Evolutionary conservation across 2,888 invertebrate genomes (phyloP).

Genomic region (Pemphredon lugubris): DNA sequence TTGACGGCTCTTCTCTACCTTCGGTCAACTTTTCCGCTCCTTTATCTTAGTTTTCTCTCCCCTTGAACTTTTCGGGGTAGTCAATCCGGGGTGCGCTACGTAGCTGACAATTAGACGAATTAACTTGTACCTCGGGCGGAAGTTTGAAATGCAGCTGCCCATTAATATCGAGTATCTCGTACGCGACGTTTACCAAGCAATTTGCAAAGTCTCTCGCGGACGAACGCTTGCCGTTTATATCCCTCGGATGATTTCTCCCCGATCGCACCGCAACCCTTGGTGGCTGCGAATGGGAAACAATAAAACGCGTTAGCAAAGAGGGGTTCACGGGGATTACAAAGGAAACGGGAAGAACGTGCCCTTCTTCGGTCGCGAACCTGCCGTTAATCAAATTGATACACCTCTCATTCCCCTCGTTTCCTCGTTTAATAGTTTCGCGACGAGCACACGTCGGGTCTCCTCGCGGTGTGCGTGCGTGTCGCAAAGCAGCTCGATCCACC

Average conservation of each 20-base stretch:
- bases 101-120: no score
- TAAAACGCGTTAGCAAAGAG: no score
- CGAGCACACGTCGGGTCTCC: slow-evolving; percentile 12
- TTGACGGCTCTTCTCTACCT: slow-evolving; percentile 34
- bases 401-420: slow-evolving; percentile 42
- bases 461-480: slow-evolving; percentile 15
- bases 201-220: no score
- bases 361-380: slow-evolving; percentile 11
- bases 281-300: no score
- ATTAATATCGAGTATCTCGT: no score
- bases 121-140: no score
- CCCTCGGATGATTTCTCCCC: no score
- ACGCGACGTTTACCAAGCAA: no score
- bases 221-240: no score
- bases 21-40: slow-evolving; percentile 32
- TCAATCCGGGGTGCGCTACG: neutral
- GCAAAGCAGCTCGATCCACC: slow-evolving; percentile 36
- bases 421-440: slow-evolving; percentile 38
- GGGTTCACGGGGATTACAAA: slow-evolving; percentile 10
- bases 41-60: slow-evolving; percentile 5
- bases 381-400: slow-evolving; percentile 69
- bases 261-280: neutral
- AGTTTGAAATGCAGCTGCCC: no score
- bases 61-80: neutral
- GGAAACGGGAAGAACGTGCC: neutral